Base-by-base conservation (phyloP, 2,888 invertebrate species). In the Sarcophaga carnaria region DNA sequence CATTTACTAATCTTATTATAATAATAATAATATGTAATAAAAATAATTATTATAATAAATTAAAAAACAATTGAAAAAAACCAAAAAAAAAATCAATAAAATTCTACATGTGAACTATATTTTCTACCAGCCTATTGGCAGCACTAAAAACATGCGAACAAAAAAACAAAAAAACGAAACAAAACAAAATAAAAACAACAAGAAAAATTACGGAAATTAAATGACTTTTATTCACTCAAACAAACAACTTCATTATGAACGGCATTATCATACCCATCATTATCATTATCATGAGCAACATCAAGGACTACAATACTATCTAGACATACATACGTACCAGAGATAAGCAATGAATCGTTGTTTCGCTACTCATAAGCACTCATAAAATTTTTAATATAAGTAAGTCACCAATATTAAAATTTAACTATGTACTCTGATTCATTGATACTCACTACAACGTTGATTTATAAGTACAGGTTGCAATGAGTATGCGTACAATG, bases 111-210 rank as follows among this genome's bases (percentile, higher is more conserved):
- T 37, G 10, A 37, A 81, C 77, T 80, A 86, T 76, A 87, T 87
- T 87, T 87, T 87, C 87, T 87, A 87, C 78, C 78, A 81, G 87
- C 87, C 87, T 87, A 81, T 87, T 87, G 87, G 87, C 87, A 84
- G 84, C 81, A 84, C 83, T 69, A 54, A 2, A 27, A 84, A 80
- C 64, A 75, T 80, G 54, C 64, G 64, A 82, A 63, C 20, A 14
- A 14, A 17, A 76, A 22, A 20, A 70, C 66, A 59, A 59, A 74
- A 60, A 69, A 82, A 37, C 6, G 1, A 37, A 37, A 25, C 25
- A 25, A 37, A 59, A 72, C 27, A 6, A 72, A 20, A 78, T n/a
- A n/a, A 85, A 8, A 49, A 76, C 2, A 72, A 25, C 27, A 25
- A 63, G 3, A 72, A 69, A 74, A 27, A 64, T 37, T 37, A 37